Evolutionary conservation across 2,888 invertebrate species (phyloP), one percentile per base, ranked within the genome.

Genomic region (Tinea pellionella): DNA sequence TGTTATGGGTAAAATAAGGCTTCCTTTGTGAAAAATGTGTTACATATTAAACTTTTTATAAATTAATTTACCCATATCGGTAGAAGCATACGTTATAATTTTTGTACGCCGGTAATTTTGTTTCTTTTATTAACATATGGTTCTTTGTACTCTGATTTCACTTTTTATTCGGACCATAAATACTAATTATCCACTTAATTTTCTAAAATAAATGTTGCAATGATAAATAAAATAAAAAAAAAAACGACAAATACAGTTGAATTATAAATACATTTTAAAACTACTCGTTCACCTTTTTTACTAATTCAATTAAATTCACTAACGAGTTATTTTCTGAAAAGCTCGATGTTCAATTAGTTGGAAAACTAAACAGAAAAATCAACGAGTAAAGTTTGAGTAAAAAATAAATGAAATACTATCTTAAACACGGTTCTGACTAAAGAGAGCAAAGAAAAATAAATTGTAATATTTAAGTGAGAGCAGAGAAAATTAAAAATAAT

Each of bases 1-100:
- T 65, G 59, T 53, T 51, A 56, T 58, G 56, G 51, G 59, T 11
- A 18, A 19, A 24, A 55, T 55, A 12, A 13, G 32, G 32, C 9
- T 55, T n/a, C 47, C 47, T 47, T 47, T 13, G 15, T 47, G 9
- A 47, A 47, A 47, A 47, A 47, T 47, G 13, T 47, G 2, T 47
- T 47, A 9, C n/a, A 42, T 42, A 42, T 42, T 42, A 4, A 42
- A 42, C 42, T n/a, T 42, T 42, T 47, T 2, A 13, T 4, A 47
- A 16, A 16, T 15, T 16, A 2, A 13, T 9, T 2, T 47, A 15
- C 13, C 47, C 47, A 47, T 47, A 47, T 15, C n/a, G 12, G 15
- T 47, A 47, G 47, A 47, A 47, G 16, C 47, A 16, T 47, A 7
- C 47, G 13, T 47, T 47, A 47, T 47, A 37, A 37, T 37, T 47